Evolutionary conservation across 1,140 invertebrate genomes (phyloP).

Genomic region (Drosophila ironensis): DNA sequence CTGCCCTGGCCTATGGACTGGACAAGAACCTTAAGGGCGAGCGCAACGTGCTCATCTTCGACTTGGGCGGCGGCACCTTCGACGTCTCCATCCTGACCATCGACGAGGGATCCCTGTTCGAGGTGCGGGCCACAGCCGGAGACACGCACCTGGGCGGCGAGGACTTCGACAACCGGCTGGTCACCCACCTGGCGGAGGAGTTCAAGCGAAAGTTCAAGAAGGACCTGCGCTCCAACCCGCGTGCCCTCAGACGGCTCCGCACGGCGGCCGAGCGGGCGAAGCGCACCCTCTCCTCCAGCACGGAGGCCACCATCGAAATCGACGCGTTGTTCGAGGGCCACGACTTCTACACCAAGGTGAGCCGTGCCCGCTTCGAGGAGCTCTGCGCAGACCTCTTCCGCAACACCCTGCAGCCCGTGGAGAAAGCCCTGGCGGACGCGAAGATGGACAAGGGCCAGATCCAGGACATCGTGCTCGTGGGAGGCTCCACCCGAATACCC

Average conservation of each 20-base stretch:
- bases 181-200: conserved; percentile 89
- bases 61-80: conserved; percentile 89
- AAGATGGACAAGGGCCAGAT: conserved; percentile 87
- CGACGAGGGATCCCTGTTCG: conserved; percentile 90
- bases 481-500: conserved; percentile 86
- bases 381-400: conserved; percentile 91
- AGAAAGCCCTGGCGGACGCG: conserved; percentile 88
- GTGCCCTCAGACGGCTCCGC: conserved; percentile 89
- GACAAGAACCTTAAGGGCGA: conserved; percentile 90
- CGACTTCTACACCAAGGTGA: conserved; percentile 93
- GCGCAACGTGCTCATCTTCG: conserved; percentile 88
- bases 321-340: conserved; percentile 89
- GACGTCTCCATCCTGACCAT: conserved; percentile 94
- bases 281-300: conserved; percentile 86
- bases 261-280: conserved; percentile 89
- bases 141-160: conserved; percentile 89
- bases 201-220: conserved; percentile 93
- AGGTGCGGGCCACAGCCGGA: conserved; percentile 90
- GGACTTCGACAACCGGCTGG: conserved; percentile 91
- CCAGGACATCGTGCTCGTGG: conserved; percentile 86
- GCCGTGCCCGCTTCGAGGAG: conserved; percentile 92
- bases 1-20: conserved; percentile 88
- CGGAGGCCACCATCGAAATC: conserved; percentile 88
- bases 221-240: conserved; percentile 88
- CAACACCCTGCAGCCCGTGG: conserved; percentile 86